A percentile compares a stretch with the other conserved stretches of the same genome.
Conservation (phyloP, 2,888 invertebrate species). For the Nemoura dubitans region DNA sequence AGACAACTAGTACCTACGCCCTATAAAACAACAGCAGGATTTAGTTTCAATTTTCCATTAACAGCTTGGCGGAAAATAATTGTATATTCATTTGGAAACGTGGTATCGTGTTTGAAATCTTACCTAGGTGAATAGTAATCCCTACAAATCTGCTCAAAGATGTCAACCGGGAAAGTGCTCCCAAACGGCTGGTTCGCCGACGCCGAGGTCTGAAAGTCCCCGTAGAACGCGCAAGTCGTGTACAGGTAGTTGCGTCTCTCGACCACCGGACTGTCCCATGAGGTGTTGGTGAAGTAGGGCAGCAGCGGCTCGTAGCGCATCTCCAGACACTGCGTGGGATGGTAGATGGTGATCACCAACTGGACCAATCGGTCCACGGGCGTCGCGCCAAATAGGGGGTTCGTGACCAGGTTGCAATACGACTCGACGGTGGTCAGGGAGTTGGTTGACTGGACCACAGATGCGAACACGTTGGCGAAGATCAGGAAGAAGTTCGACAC, state of each 20-base stretch:
- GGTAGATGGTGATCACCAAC: background rate
- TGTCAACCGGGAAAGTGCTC: constrained; percentile 61
- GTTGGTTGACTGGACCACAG: constrained; percentile 52
- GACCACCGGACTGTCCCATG: constrained; percentile 1
- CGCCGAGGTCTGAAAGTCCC: constrained; percentile 80
- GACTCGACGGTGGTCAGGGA: background rate
- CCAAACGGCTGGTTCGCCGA: constrained; percentile 71
- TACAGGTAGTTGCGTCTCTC: constrained; percentile 73
- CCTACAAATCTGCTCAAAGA: constrained; percentile 61
- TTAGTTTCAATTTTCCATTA: too few species aligned
- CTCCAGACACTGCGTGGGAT: background rate
- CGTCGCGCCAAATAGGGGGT: constrained; percentile 26
- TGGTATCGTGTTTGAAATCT: constrained; percentile 43
- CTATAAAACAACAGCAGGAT: too few species aligned
- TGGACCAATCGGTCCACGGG: constrained; percentile 25
- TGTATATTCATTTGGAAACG: too few species aligned
- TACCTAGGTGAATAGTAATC: constrained; percentile 61
- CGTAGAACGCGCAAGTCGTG: constrained; percentile 87
- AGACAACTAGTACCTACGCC: too few species aligned
- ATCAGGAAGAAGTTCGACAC: constrained; percentile 61
- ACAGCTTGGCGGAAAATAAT: too few species aligned
- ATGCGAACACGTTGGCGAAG: constrained; percentile 56
- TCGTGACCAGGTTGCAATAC: background rate
- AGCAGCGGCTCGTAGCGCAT: background rate
- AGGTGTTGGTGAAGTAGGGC: background rate